Evolutionary conservation across 2,113 vertebrate genomes (phyloP).

Genomic region (rat (Rattus norvegicus)): DNA sequence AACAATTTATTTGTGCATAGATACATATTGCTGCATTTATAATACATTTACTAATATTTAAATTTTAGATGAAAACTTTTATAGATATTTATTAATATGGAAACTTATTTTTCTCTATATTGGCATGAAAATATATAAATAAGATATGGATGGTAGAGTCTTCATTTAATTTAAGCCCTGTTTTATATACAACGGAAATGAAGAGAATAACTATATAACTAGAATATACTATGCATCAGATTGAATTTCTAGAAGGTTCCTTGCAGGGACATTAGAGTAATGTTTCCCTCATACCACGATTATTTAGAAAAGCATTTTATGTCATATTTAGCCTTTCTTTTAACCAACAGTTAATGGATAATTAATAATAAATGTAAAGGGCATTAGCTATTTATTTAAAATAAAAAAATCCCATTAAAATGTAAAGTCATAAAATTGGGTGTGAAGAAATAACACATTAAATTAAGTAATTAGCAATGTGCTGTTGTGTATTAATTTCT

Average conservation of each 20-base stretch:
- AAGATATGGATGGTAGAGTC: conserved; percentile 67
- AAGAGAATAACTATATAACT: conserved; percentile 67
- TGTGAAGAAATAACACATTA: conserved; percentile 74
- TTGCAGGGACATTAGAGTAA: conserved; percentile 51
- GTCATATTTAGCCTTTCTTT: conserved; percentile 59
- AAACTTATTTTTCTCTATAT: conserved; percentile 78
- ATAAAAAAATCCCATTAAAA: conserved; percentile 69
- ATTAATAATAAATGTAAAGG: conserved; percentile 15
- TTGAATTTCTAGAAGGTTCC: conserved; percentile 65
- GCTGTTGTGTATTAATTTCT: conserved; percentile 65
- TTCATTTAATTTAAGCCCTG: conserved; percentile 81
- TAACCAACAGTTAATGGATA: conserved; percentile 71
- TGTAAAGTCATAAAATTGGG: conserved; percentile 71
- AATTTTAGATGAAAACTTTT: conserved; percentile 77
- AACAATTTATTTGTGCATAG: conserved; percentile 62
- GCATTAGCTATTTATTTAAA: conserved; percentile 78
- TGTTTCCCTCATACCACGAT: conserved; percentile 25
- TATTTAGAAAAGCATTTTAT: conserved; percentile 66
- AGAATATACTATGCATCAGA: conserved; percentile 38
- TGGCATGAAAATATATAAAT: conserved; percentile 74
- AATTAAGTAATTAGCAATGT: conserved; percentile 63
- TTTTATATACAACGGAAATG: conserved; percentile 54
- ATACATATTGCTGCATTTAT: conserved; percentile 73
- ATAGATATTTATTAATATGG: conserved; percentile 62
- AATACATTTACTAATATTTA: conserved; percentile 69